A percentile compares a stretch with the other conserved stretches of the same genome.
These are phyloP conservation scores for Castor canadensis DNA, from an alignment of 2,113 vertebrate species.

Conservation along the genomic window DNA sequence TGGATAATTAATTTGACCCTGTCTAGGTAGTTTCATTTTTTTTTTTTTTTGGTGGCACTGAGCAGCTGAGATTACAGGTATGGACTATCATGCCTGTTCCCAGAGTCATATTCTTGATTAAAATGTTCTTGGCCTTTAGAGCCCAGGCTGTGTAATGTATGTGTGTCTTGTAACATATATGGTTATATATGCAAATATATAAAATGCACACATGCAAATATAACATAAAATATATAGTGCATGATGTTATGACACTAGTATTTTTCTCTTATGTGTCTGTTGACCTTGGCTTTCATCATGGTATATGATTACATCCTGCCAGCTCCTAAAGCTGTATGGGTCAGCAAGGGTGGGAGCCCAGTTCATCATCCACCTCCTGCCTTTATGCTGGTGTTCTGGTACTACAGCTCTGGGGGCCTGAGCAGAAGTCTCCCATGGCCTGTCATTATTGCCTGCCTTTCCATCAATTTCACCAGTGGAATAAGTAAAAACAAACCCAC, in stretches of 20 bases:
- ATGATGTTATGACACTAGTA: neutral
- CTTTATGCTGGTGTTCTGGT: neutral
- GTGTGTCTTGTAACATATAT: neutral
- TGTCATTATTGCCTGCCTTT: rapidly evolving
- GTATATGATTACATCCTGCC: rapidly evolving
- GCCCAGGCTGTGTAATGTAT: neutral
- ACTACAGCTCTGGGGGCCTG: neutral
- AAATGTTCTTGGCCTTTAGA: neutral
- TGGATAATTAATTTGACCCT: too few species aligned
- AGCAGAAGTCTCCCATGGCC: neutral
- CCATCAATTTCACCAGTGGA: neutral
- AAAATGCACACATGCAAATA: neutral
- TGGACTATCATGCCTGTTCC: too few species aligned
- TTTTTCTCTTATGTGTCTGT: neutral
- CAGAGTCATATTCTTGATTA: neutral
- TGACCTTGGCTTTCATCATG: neutral
- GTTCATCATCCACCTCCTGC: too few species aligned
- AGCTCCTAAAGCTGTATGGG: neutral
- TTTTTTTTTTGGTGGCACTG: too few species aligned
- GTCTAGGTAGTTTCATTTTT: too few species aligned
- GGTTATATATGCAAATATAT: neutral
- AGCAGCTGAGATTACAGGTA: too few species aligned
- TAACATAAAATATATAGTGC: neutral
- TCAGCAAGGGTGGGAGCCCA: neutral
- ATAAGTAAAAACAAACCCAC: too few species aligned